These are phyloP conservation scores for Candidula unifasciata DNA, from an alignment of 2,888 invertebrate genomes.

Conservation along the genomic window DNA sequence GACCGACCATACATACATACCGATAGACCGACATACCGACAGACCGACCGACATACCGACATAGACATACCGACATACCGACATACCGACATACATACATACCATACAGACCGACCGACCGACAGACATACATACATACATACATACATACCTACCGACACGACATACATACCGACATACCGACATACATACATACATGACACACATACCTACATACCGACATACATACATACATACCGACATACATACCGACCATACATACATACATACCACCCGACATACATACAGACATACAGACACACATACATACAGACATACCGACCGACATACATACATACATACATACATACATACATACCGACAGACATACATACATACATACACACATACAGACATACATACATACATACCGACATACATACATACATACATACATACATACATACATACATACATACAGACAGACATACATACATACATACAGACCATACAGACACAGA, in stretches of 20 bases:
- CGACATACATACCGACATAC: neutral
- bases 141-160: neutral
- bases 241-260: neutral
- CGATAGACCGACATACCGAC: too few species aligned
- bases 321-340: neutral
- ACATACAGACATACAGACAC: slow-evolving; percentile 4
- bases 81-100: neutral
- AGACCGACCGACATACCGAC: neutral
- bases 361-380: neutral
- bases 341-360: neutral
- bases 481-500: neutral
- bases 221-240: neutral
- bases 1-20: too few species aligned
- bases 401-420: neutral
- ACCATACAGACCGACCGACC: neutral
- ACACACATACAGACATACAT: neutral
- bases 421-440: neutral
- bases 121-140: neutral
- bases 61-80: neutral
- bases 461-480: neutral
- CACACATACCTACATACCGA: too few species aligned
- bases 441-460: neutral
- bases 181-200: too few species aligned
- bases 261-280: neutral
- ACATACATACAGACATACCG: neutral